These are phyloP conservation scores for Enoplosus armatus DNA, from an alignment of 2,797 vertebrate genomes.

Conservation along the genomic window DNA sequence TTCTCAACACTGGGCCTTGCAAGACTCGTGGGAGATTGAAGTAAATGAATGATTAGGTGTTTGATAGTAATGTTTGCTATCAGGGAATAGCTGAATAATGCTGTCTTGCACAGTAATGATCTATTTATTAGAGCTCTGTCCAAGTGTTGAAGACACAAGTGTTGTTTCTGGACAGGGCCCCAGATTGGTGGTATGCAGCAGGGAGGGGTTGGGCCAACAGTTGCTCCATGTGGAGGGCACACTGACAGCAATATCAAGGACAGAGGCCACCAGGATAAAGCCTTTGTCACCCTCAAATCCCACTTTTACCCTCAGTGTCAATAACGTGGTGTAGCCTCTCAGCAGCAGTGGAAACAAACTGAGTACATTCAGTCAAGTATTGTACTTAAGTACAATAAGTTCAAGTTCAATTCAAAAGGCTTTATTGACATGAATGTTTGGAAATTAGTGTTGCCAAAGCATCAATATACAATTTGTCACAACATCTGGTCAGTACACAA, in stretches of 20 bases:
- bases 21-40: background rate
- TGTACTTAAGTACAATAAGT: background rate
- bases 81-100: slow-evolving; percentile 20
- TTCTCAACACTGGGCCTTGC: background rate
- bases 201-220: slow-evolving; percentile 74
- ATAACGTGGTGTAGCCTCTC: slow-evolving; percentile 4
- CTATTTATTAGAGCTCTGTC: slow-evolving; percentile 52
- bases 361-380: background rate
- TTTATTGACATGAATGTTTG: too few species aligned
- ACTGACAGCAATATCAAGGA: slow-evolving; percentile 79
- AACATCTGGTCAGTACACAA: too few species aligned
- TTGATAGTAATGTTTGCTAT: slow-evolving; percentile 2
- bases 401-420: too few species aligned
- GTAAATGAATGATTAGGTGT: background rate
- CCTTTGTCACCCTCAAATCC: slow-evolving; percentile 57
- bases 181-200: slow-evolving; percentile 75
- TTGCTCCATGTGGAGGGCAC: slow-evolving; percentile 78
- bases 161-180: slow-evolving; percentile 78
- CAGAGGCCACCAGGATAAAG: slow-evolving; percentile 65
- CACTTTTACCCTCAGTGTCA: slow-evolving; percentile 35
- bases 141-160: slow-evolving; percentile 73
- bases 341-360: background rate
- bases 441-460: too few species aligned
- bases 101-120: slow-evolving; percentile 34
- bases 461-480: too few species aligned